These are phyloP conservation scores for Saxidomus purpurata DNA, from an alignment of 1,140 invertebrate species.

Conservation along the genomic window DNA sequence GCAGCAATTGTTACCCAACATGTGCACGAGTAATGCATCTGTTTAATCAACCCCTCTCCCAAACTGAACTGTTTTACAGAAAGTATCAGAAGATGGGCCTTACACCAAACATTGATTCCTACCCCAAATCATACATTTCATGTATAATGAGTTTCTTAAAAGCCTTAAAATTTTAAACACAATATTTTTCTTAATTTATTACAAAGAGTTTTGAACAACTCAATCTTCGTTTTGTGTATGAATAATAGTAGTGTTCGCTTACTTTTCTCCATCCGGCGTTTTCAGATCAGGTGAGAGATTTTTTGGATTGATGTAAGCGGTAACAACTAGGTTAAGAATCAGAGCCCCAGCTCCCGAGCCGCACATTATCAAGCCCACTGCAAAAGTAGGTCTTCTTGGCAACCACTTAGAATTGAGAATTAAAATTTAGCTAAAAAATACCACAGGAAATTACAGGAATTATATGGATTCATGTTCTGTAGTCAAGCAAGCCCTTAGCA, in stretches of 20 bases:
- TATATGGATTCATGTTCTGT: too few relatives aligned
- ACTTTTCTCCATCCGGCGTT: constrained; percentile 43
- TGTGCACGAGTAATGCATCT: too few relatives aligned
- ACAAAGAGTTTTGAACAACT: neutral
- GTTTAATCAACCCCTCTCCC: too few relatives aligned
- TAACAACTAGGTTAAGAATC: constrained; percentile 85
- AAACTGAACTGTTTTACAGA: too few relatives aligned
- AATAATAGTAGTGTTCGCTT: neutral
- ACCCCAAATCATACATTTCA: too few relatives aligned
- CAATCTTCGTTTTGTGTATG: too few relatives aligned
- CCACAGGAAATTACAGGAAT: neutral
- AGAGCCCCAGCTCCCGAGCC: constrained; percentile 85
- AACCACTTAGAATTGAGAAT: neutral
- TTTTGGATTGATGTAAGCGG: constrained; percentile 84
- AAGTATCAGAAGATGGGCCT: too few relatives aligned
- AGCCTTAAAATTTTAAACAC: neutral
- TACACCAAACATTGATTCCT: too few relatives aligned
- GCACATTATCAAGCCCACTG: constrained; percentile 84
- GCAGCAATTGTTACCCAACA: too few relatives aligned
- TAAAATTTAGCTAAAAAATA: neutral
- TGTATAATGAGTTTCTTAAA: neutral
- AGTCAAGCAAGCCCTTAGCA: too few relatives aligned
- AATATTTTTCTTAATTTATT: too few relatives aligned
- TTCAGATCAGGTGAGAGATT: too few relatives aligned
- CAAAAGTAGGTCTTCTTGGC: neutral